Base-by-base conservation (phyloP, 2,797 vertebrate species). In the Knipowitschia caucasica region DNA sequence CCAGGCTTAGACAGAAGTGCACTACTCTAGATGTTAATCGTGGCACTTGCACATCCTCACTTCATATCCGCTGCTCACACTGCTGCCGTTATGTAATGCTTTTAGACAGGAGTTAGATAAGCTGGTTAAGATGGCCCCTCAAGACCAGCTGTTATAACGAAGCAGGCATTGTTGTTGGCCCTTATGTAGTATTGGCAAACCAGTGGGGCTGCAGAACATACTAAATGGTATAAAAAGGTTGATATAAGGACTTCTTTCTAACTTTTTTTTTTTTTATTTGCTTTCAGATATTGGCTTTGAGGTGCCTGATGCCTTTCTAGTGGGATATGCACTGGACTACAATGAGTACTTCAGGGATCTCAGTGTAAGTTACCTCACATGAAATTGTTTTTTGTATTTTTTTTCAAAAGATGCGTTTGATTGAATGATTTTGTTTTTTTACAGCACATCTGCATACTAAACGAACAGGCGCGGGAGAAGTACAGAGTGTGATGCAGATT, bases 331-430 rank as follows among this genome's bases (percentile, higher is more conserved):
- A 55, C 78, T 93, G 78, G 91, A 93, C 76, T 92, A 93, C 81
- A 93, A 93, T 2, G 91, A 93, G 67, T 91, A 93, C 84, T 93
- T 93, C 84, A 83, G 92, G 81, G 92, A 93, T 77, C 87, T 93
- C 65, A 92, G 89, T 68, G 92, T 92, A 78, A 91, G 90, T 88
- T 36, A 47, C 12, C 24, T n/a, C 23, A 25, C 27, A 31, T 20
- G 39, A 15, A 49, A 38, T 26, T 10, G 11, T 45, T 49, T n/a
- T n/a, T 58, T 40, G n/a, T n/a, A n/a, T n/a, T n/a, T n/a, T n/a
- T n/a, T n/a, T n/a, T n/a, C n/a, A n/a, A n/a, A n/a, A n/a, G n/a
- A n/a, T n/a, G n/a, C n/a, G n/a, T n/a, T n/a, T n/a, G n/a, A n/a
- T 25, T 25, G 12, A 50, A 35, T 24, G 33, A 11, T 51, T 30